Conservation (phyloP, 1,140 invertebrate species). For the Zaprionus nigranus region DNA sequence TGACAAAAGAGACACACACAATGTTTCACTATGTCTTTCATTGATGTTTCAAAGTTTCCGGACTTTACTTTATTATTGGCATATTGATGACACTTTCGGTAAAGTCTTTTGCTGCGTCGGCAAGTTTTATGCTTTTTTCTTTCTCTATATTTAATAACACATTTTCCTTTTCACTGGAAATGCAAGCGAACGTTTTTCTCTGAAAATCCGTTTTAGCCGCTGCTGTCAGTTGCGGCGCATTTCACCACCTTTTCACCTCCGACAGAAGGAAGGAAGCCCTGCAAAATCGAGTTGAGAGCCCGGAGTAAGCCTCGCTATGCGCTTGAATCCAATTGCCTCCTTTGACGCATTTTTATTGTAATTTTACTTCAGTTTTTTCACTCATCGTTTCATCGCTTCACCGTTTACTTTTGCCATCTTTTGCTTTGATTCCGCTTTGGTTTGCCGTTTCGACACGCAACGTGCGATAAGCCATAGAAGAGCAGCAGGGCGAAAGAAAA, state of each 20-base stretch:
- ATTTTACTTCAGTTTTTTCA: constrained; percentile 18
- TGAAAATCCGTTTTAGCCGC: background rate
- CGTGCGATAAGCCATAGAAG: constrained; percentile 34
- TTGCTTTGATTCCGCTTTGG: constrained; percentile 30
- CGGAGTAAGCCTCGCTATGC: too few species aligned
- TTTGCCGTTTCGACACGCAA: background rate
- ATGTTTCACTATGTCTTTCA: background rate
- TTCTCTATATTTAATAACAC: background rate
- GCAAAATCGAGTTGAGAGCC: constrained; percentile 7
- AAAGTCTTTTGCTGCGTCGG: background rate
- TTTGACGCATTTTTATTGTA: constrained; percentile 43
- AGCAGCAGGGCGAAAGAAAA: background rate
- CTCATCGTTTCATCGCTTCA: background rate
- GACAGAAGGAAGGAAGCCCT: background rate
- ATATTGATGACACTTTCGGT: constrained; percentile 19
- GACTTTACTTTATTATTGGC: background rate
- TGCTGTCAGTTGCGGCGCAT: constrained; percentile 1
- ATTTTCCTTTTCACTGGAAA: background rate
- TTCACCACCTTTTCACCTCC: constrained; percentile 10
- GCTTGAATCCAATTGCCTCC: constrained; percentile 26
- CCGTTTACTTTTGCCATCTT: background rate
- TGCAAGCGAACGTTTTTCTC: background rate
- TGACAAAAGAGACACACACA: background rate
- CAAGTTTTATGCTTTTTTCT: background rate
- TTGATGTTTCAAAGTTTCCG: constrained; percentile 2